Evolutionary conservation across 2,113 vertebrate genomes (phyloP), one percentile per base, ranked within the genome.

Genomic region (Vimba vimba): DNA sequence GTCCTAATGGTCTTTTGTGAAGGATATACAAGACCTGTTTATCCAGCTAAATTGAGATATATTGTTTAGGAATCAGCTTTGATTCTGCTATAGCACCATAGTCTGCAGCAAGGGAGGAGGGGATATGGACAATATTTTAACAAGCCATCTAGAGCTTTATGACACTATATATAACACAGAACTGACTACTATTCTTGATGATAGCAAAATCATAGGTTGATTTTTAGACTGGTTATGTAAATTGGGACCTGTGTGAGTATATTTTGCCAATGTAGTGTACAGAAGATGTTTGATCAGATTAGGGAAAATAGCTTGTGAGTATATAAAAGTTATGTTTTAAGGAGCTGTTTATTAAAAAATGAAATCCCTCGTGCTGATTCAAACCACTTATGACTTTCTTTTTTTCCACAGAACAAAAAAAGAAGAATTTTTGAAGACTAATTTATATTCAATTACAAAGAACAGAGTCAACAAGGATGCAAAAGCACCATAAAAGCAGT

Each of bases 51-150:
- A 62, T 66, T 82, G 11, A 23, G 19, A 30, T 82, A 23, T 30
- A 69, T 15, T n/a, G 4, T 52, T 82, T 30, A 66, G n/a, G 59
- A 19, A 69, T 50, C 15, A 45, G 33, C 15, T n/a, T 15, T 45
- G 52, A 85, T 43, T 80, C 6, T 36, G 33, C n/a, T 39, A 69
- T 69, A 84, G 82, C 79, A 88, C 85, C 69, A 86, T 77, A 88
- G 82, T 75, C 82, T 86, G 55, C 45, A 59, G 64, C 33, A 27
- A 75, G 59, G 69, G 52, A 47, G 27, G 39, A 45, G 80, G 45
- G 75, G 15, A 33, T 33, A 21, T 47, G 66, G 47, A 55, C 19
- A 71, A 62, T 33, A 47, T 45, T 59, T n/a, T 19, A 25, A 47
- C 25, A 55, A 76, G 36, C 39, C 71, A 71, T 68, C 79, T 85